Evolutionary conservation across 2,888 invertebrate species (phyloP).

Genomic region (Drosophila testacea): DNA sequence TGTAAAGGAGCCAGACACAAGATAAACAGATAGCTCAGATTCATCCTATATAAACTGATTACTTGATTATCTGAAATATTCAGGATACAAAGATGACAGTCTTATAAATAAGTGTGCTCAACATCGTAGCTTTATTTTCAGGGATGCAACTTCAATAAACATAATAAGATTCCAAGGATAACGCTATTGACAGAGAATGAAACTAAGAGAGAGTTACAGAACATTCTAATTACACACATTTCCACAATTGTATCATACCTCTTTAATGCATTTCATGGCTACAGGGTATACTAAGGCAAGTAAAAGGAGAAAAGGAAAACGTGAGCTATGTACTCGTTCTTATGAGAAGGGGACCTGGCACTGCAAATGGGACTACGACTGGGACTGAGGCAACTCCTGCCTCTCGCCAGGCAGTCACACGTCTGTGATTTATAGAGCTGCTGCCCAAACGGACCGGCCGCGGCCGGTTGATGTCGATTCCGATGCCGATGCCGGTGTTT

Average conservation of each 20-base stretch:
- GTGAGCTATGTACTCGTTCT: conserved; percentile 70
- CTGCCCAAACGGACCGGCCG: conserved; percentile 30
- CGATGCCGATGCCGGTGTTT: conserved; percentile 21
- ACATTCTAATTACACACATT: no score
- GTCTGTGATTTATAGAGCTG: conserved; percentile 79
- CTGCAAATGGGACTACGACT: conserved; percentile 24
- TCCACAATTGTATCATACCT: background rate
- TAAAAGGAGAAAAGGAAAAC: conserved; percentile 66
- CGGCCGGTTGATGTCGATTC: conserved; percentile 21
- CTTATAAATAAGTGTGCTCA: background rate
- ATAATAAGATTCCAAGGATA: no score
- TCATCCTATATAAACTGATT: background rate
- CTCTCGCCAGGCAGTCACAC: conserved; percentile 61
- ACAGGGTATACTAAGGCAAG: conserved; percentile 30
- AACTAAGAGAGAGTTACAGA: no score
- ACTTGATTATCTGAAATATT: background rate
- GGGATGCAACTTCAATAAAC: no score
- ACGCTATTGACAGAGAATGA: no score
- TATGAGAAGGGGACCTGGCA: conserved; percentile 25
- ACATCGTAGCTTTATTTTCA: background rate
- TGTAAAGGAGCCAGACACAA: background rate
- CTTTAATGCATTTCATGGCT: background rate
- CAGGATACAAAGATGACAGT: background rate
- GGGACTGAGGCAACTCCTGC: conserved; percentile 39
- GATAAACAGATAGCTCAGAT: background rate